Evolutionary conservation across 2,888 invertebrate genomes (phyloP).

Genomic region (Deilephila porcellus): DNA sequence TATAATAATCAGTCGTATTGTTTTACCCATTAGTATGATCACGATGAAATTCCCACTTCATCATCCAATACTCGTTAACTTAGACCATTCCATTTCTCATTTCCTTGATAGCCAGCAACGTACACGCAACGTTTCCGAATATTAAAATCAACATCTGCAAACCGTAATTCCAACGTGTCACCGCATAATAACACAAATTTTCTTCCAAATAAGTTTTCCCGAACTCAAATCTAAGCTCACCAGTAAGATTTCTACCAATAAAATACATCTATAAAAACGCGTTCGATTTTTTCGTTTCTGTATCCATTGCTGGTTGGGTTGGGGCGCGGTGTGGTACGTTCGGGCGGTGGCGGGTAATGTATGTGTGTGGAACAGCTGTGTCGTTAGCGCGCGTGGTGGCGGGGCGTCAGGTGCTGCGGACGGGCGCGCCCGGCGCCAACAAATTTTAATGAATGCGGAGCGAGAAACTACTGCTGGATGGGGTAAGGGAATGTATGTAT

Average conservation of each 20-base stretch:
- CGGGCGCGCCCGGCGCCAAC: conserved; percentile 52
- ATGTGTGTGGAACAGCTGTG: conserved; percentile 35
- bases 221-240: conserved; percentile 17
- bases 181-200: conserved; percentile 7
- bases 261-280: conserved; percentile 4
- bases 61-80: not conserved
- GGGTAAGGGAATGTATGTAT: conserved; percentile 36
- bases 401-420: conserved; percentile 34
- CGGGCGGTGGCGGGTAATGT: conserved; percentile 19
- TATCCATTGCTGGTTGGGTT: conserved; percentile 20
- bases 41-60: not conserved
- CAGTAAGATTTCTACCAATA: conserved; percentile 21
- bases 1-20: too few relatives aligned
- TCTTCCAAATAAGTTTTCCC: conserved; percentile 19
- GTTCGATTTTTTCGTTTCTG: not conserved
- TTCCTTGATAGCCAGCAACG: not conserved
- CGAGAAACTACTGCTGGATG: conserved; percentile 54
- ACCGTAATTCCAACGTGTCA: conserved; percentile 16
- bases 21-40: too few relatives aligned
- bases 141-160: not conserved
- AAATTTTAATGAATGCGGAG: conserved; percentile 75
- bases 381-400: conserved; percentile 32
- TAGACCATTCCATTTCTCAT: not conserved
- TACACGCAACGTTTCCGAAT: not conserved
- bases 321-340: not conserved